phyloP scores from a whole-genome alignment of 2,113 vertebrate genomes.

The Campylomormyrus numenius region DNA sequence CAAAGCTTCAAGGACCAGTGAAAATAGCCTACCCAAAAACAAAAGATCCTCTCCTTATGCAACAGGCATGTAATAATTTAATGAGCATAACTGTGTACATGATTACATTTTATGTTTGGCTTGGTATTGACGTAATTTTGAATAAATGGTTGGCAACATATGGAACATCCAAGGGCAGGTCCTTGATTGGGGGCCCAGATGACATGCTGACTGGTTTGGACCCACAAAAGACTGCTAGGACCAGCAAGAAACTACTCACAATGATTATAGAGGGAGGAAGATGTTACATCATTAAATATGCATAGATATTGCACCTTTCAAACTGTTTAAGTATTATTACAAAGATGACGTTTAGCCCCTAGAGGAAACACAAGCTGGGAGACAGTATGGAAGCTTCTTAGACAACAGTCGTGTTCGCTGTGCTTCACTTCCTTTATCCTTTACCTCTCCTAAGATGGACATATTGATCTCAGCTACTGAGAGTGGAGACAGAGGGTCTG shows the following conservation, averaged over 20 bases:
- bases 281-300: background rate
- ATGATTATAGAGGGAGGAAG: background rate
- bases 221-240: background rate
- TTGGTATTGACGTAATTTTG: background rate
- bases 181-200: background rate
- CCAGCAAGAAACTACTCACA: background rate
- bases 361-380: constrained; percentile 15
- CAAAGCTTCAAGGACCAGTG: background rate
- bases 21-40: background rate
- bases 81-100: background rate
- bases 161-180: background rate
- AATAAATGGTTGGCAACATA: background rate
- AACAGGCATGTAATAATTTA: background rate
- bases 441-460: background rate
- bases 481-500: constrained; percentile 11
- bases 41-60: background rate
- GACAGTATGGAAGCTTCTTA: background rate
- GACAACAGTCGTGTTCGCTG: background rate
- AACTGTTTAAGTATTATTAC: constrained; percentile 11
- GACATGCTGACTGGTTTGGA: background rate
- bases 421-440: constrained; percentile 6
- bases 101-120: background rate
- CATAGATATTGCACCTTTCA: background rate
- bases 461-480: constrained; percentile 17
- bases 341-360: constrained; percentile 5